Evolutionary conservation across 1,140 invertebrate genomes (phyloP), one percentile per base, ranked within the genome.

Genomic region (Drosophila aff.): DNA sequence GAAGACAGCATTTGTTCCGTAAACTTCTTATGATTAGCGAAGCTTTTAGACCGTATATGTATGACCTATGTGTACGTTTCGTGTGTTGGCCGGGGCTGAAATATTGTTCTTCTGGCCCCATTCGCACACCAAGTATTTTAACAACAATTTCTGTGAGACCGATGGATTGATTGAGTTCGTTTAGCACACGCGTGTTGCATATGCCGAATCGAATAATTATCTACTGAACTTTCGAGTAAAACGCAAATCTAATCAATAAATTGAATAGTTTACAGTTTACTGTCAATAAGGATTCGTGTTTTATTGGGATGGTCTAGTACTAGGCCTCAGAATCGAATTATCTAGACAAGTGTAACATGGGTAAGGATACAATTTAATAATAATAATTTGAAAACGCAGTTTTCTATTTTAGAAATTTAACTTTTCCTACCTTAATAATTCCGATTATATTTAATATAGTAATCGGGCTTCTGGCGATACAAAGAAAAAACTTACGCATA

Each of bases 181-280:
- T 60, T 76, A 43, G 73, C 76, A 78, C 67, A 44, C 61, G 38
- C 40, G 64, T 59, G 53, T 77, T 76, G 59, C 65, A 78, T 60
- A 63, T 52, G 62, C 47, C 61, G 46, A 59, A 79, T 64, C 76
- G 76, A 79, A 79, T 79, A 79, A 65, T 31, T 60, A 79, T 79
- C 47, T 75, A 75, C 59, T 44, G 75, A 49, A 72, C 28, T 72
- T 57, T 72, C 71, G 67, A 78, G 43, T 72, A 64, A 78, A 74
- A 67, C 38, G 53, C 73, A 50, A 85, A 66, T 81, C 78, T 74
- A 85, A 85, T 78, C 68, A 85, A 85, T 86, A 86, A 86, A 79
- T 61, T 60, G 49, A 81, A 82, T 81, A 82, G 78, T 81, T 76
- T 76, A 79, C 79, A 86, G 69, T 81, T 82, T 75, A 82, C 80